Conservation (phyloP, 1,140 invertebrate genomes). For the Aphaenogaster ashmeadi region DNA sequence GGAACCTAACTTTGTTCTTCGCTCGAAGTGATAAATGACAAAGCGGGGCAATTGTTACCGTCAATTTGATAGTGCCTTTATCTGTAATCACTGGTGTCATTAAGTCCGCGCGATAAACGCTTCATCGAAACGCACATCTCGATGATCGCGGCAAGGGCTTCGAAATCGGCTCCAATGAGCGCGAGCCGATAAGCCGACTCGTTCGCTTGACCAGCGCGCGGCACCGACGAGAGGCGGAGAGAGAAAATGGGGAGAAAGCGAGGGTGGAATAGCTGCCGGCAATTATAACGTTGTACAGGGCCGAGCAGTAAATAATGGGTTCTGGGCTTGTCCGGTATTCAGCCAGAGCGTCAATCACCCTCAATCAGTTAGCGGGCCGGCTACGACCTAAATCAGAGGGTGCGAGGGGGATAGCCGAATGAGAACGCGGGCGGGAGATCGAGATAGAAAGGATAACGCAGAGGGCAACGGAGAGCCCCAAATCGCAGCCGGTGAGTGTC, state of each 20-base stretch:
- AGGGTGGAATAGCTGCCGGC: slow-evolving; percentile 81
- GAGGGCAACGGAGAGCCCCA: slow-evolving; percentile 57
- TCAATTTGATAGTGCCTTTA: background rate
- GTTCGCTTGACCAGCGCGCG: slow-evolving; percentile 71
- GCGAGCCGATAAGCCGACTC: slow-evolving; percentile 80
- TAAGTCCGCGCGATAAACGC: slow-evolving; percentile 37
- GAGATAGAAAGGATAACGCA: slow-evolving; percentile 67
- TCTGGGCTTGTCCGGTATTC: slow-evolving; percentile 83
- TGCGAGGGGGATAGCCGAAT: slow-evolving; percentile 70
- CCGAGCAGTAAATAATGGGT: slow-evolving; percentile 85
- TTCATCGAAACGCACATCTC: slow-evolving; percentile 28
- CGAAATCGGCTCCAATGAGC: slow-evolving; percentile 41
- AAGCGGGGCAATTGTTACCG: background rate
- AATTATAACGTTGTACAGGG: slow-evolving; percentile 85
- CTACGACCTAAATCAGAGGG: slow-evolving; percentile 84
- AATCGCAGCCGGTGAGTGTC: slow-evolving; percentile 69
- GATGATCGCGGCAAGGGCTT: slow-evolving; percentile 51
- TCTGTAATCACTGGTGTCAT: slow-evolving; percentile 27
- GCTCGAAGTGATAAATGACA: slow-evolving; percentile 1
- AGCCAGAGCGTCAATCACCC: slow-evolving; percentile 85
- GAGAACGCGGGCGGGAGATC: slow-evolving; percentile 61
- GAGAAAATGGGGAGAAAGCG: slow-evolving; percentile 54
- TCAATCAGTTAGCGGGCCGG: slow-evolving; percentile 84
- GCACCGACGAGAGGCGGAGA: slow-evolving; percentile 4
- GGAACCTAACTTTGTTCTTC: slow-evolving; percentile 20